These are phyloP conservation scores for Seriola dumerili DNA, from an alignment of 2,113 vertebrate genomes.

Conservation along the genomic window DNA sequence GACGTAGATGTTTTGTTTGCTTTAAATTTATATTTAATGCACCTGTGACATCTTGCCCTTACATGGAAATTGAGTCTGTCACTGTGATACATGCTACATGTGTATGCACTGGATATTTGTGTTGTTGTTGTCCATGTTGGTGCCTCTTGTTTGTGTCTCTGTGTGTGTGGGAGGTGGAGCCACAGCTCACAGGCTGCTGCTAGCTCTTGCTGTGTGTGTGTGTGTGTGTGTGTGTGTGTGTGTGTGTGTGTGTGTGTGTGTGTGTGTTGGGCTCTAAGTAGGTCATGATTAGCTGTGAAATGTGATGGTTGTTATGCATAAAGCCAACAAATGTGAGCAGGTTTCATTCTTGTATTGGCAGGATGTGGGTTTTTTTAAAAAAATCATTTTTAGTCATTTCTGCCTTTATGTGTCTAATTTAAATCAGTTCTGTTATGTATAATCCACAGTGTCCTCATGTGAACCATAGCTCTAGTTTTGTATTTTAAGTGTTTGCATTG, in stretches of 20 bases:
- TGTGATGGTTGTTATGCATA: conserved; percentile 31
- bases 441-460: not conserved
- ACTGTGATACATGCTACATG: not conserved
- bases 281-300: conserved; percentile 77
- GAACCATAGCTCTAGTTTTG: not conserved
- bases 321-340: not conserved
- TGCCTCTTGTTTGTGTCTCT: conserved; percentile 30
- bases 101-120: not conserved
- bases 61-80: not conserved
- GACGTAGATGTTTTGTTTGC: not conserved
- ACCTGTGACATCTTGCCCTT: not conserved
- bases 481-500: not conserved
- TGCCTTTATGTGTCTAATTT: not conserved
- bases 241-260: conserved; percentile 50
- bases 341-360: not conserved
- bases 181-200: conserved; percentile 31
- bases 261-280: conserved; percentile 64
- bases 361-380: not conserved
- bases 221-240: conserved; percentile 33
- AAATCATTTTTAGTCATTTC: not conserved
- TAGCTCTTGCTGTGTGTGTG: not conserved
- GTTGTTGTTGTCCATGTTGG: not conserved
- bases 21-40: not conserved
- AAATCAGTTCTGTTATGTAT: not conserved
- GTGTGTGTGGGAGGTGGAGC: conserved; percentile 61